Conservation (phyloP, 2,797 vertebrate species). For the Denticeps clupeoides region DNA sequence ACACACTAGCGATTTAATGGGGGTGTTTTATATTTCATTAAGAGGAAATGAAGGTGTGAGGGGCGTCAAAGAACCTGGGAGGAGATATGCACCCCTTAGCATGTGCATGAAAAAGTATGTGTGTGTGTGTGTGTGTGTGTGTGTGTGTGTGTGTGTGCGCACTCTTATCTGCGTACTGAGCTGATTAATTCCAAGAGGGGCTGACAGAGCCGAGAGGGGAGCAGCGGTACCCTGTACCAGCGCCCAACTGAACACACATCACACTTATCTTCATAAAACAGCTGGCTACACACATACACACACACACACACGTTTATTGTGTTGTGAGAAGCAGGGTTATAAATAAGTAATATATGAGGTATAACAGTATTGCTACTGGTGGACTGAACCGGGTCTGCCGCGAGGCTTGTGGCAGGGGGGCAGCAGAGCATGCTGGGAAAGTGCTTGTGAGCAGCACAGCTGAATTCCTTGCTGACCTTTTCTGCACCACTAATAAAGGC, state of each 20-base stretch:
- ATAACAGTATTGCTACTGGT: too few relatives aligned
- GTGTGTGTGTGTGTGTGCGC: constrained; percentile 1
- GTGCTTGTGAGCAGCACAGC: neutral
- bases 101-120: constrained; percentile 8
- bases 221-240: constrained; percentile 9
- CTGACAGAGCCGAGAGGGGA: constrained; percentile 1
- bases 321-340: neutral
- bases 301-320: neutral
- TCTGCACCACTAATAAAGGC: constrained; percentile 19
- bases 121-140: constrained; percentile 13
- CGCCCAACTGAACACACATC: constrained; percentile 9
- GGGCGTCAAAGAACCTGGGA: neutral
- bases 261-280: constrained; percentile 62
- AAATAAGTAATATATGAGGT: too few relatives aligned
- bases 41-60: constrained; percentile 2
- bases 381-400: too few relatives aligned
- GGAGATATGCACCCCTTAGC: constrained; percentile 7
- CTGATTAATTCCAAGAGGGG: constrained; percentile 50
- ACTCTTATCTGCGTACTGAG: constrained; percentile 15
- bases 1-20: too few relatives aligned
- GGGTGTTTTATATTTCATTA: too few relatives aligned
- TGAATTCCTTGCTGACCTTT: constrained; percentile 8
- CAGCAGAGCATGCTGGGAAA: neutral
- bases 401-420: too few relatives aligned
- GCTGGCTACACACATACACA: constrained; percentile 19